Conservation (phyloP, 2,113 vertebrate genomes). For the Carollia perspicillata region DNA sequence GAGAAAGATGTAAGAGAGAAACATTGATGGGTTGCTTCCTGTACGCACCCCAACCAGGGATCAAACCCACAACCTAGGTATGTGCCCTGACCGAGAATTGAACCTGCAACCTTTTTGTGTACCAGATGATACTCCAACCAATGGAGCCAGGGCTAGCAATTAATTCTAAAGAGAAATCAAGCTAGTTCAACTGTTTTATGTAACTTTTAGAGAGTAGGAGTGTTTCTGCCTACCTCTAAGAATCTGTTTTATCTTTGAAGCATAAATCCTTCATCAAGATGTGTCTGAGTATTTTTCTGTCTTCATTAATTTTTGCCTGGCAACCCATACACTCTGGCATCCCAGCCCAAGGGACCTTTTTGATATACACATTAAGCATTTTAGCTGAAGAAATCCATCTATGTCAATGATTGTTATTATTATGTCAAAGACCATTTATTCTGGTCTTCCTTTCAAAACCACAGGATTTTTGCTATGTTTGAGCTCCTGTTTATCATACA, state of each 20-base stretch:
- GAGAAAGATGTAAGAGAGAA: too few species aligned
- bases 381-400: background rate
- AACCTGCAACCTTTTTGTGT: too few species aligned
- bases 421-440: background rate
- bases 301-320: conserved; percentile 1
- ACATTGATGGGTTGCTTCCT: too few species aligned
- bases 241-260: conserved; percentile 15
- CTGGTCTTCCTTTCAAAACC: background rate
- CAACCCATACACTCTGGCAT: background rate
- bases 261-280: background rate
- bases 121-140: too few species aligned
- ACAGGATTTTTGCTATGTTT: background rate
- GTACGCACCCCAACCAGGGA: too few species aligned
- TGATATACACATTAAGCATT: background rate
- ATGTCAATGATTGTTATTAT: background rate
- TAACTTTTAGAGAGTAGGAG: background rate
- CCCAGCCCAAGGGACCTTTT: background rate
- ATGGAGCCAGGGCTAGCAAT: background rate
- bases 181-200: background rate
- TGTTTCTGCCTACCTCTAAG: background rate
- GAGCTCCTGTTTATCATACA: background rate
- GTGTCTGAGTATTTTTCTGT: background rate
- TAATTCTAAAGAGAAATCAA: conserved; percentile 16
- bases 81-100: too few species aligned
- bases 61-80: too few species aligned